These are phyloP conservation scores for Lobophora halterata DNA, from an alignment of 2,888 invertebrate species.

Conservation along the genomic window DNA sequence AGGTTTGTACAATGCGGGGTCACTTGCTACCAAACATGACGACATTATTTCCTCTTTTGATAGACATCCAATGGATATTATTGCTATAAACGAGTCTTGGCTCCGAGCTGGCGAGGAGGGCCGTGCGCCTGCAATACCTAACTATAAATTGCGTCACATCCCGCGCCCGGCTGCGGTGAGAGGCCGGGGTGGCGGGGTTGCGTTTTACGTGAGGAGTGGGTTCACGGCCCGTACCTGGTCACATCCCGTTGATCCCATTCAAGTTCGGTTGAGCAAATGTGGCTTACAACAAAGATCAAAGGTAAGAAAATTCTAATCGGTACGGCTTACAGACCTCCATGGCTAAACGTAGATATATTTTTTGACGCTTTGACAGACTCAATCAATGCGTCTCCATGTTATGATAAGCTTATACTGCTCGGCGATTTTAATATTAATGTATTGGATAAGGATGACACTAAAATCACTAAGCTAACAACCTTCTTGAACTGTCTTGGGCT, in stretches of 20 bases:
- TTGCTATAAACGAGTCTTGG: slow-evolving; percentile 1
- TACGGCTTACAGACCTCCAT: slow-evolving; percentile 1
- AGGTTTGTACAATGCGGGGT: no score
- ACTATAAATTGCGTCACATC: background rate
- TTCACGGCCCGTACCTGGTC: background rate
- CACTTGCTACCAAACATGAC: no score
- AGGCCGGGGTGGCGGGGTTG: background rate
- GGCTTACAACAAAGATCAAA: background rate
- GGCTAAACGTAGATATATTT: background rate
- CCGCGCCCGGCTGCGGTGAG: background rate
- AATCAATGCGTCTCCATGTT: background rate
- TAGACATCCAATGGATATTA: no score
- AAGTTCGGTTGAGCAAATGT: background rate
- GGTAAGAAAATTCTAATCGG: background rate
- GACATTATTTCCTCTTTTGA: no score
- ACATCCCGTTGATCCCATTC: background rate
- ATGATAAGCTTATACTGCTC: background rate
- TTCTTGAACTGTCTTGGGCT: no score
- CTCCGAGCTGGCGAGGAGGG: background rate
- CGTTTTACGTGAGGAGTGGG: background rate
- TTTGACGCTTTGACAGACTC: background rate
- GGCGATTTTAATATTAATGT: slow-evolving; percentile 3
- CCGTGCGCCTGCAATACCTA: background rate
- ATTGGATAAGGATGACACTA: no score
- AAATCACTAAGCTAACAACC: no score